Conservation (phyloP, 2,113 vertebrate genomes). For the Chiloscyllium plagiosum region DNA sequence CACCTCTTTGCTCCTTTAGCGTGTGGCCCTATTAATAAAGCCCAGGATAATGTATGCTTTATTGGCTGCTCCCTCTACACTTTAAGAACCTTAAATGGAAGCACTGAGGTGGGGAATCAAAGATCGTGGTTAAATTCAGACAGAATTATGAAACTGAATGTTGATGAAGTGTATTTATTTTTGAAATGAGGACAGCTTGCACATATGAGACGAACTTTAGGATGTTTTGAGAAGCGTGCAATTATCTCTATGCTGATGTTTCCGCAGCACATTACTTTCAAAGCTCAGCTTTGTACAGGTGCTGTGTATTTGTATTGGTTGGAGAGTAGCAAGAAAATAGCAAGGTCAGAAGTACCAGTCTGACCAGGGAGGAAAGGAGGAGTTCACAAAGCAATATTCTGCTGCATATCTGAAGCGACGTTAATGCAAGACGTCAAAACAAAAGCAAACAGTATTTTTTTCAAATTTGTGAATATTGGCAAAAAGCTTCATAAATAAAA, state of each 20-base stretch:
- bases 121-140: not conserved
- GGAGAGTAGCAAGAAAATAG: not conserved
- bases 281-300: not conserved
- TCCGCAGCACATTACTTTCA: not conserved
- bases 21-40: too few relatives aligned
- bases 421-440: not conserved
- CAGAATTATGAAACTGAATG: not conserved
- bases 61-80: too few relatives aligned
- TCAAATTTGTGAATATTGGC: not conserved
- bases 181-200: not conserved
- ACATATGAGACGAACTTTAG: not conserved
- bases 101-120: not conserved
- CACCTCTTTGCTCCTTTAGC: too few relatives aligned
- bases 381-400: not conserved
- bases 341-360: not conserved
- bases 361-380: not conserved
- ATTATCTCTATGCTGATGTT: not conserved
- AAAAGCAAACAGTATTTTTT: not conserved
- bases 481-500: not conserved
- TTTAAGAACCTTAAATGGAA: not conserved
- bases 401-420: not conserved
- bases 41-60: too few relatives aligned
- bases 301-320: not conserved
- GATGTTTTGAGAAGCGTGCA: not conserved
- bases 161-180: not conserved